Conservation (phyloP, 2,797 vertebrate species). For the Anguilla pacifica region DNA sequence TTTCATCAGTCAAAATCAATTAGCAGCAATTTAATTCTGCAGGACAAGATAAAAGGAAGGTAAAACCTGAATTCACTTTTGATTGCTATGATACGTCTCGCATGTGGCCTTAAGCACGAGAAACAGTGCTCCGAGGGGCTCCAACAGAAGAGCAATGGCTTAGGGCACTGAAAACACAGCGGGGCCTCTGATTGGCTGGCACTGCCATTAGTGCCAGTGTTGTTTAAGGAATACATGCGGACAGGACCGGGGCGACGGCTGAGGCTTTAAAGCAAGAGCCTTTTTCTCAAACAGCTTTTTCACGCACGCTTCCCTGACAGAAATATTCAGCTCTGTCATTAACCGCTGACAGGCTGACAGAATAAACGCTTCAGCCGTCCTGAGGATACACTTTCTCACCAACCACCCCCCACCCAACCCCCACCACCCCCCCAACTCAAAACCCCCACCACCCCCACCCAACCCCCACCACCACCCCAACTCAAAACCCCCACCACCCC, state of each 20-base stretch:
- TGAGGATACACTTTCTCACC: conserved; percentile 71
- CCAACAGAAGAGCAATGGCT: conserved; percentile 89
- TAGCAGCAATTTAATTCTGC: conserved; percentile 85
- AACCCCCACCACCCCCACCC: too few species aligned
- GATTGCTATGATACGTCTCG: conserved; percentile 92
- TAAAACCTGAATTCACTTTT: conserved; percentile 97
- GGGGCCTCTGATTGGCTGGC: conserved; percentile 90
- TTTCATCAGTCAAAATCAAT: conserved; percentile 91
- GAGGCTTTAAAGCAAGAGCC: conserved; percentile 97
- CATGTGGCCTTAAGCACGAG: conserved; percentile 96
- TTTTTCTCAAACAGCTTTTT: conserved; percentile 87
- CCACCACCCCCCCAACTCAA: too few species aligned
- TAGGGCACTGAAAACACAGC: conserved; percentile 87
- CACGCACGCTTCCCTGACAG: conserved; percentile 95
- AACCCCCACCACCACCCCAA: too few species aligned
- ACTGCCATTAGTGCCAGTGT: conserved; percentile 96
- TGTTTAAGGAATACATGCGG: conserved; percentile 98
- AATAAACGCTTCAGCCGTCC: conserved; percentile 92
- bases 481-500: too few species aligned
- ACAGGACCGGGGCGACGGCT: conserved; percentile 94
- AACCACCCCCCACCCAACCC: conserved; percentile 44
- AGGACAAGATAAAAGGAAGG: conserved; percentile 98
- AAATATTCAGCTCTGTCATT: conserved; percentile 99
- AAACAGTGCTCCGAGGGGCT: conserved; percentile 89
- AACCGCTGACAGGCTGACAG: conserved; percentile 99